These are phyloP conservation scores for Plumapathes pennacea DNA, from an alignment of 92 coral and sea anemone genomes.

Conservation along the genomic window DNA sequence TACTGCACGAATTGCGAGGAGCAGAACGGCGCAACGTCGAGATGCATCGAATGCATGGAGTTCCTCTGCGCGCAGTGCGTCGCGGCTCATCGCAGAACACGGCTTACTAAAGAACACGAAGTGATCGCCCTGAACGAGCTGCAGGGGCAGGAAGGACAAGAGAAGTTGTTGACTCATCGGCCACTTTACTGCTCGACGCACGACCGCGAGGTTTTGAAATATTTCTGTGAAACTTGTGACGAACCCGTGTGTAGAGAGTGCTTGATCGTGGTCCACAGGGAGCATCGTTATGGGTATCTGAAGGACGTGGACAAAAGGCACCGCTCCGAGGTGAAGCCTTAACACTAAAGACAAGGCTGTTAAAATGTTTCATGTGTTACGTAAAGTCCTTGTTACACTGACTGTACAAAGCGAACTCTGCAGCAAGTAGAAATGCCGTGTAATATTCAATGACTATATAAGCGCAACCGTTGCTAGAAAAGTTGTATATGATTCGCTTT, in stretches of 20 bases:
- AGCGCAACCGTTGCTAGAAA: no score
- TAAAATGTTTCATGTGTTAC: no score
- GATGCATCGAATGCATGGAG: constrained; percentile 97
- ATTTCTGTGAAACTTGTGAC: constrained; percentile 95
- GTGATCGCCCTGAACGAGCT: constrained; percentile 83
- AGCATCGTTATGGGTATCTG: constrained; percentile 86
- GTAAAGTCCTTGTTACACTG: no score
- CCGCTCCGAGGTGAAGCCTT: constrained; percentile 91
- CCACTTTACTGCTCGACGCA: constrained; percentile 80
- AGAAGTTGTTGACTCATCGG: constrained; percentile 87
- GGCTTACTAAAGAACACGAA: constrained; percentile 91
- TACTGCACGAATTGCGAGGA: constrained; percentile 93
- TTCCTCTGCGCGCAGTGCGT: constrained; percentile 91
- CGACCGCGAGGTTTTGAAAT: constrained; percentile 86
- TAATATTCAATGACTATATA: background rate
- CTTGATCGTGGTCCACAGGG: constrained; percentile 91
- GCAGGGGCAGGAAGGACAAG: constrained; percentile 84
- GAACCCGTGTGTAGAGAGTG: constrained; percentile 96
- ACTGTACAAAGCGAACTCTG: no score
- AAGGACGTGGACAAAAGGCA: constrained; percentile 96
- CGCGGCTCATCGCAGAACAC: constrained; percentile 88
- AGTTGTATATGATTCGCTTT: no score
- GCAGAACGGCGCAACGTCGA: constrained; percentile 69
- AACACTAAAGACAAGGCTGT: no score
- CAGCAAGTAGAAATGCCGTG: no score